Percentiles rank a stretch among this genome's conserved stretches.
Conservation (phyloP, 2,113 vertebrate genomes). For the Aegotheles bennettii region DNA sequence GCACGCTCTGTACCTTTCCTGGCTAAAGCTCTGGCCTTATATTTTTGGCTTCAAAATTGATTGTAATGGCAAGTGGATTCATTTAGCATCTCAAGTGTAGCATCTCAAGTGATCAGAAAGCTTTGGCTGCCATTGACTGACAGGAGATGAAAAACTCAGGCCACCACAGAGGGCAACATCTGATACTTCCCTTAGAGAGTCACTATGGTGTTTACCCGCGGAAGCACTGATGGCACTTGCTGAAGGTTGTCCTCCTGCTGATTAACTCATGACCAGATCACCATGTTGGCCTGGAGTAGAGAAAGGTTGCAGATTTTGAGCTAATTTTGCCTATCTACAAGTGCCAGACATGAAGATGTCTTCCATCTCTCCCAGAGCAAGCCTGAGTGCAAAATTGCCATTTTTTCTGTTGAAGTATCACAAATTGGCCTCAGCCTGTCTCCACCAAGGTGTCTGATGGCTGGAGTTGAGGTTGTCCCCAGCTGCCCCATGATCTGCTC, state of each 20-base stretch:
- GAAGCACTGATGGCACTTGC: not conserved
- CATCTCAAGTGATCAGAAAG: not conserved
- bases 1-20: accelerated
- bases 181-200: not conserved
- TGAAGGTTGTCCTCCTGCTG: not conserved
- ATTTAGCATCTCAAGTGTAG: not conserved
- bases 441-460: not conserved
- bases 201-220: not conserved
- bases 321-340: not conserved
- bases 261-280: not conserved
- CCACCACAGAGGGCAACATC: not conserved
- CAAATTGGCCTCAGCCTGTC: not conserved
- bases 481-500: not conserved
- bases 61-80: not conserved
- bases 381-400: not conserved
- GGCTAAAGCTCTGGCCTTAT: not conserved
- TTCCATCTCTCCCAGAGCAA: not conserved
- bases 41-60: not conserved
- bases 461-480: not conserved
- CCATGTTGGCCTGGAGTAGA: not conserved
- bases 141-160: not conserved
- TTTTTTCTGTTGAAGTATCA: not conserved
- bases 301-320: not conserved
- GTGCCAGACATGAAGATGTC: not conserved
- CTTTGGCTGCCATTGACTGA: not conserved